Conservation (phyloP, 1,140 invertebrate species). For the Lethocerus indicus region DNA sequence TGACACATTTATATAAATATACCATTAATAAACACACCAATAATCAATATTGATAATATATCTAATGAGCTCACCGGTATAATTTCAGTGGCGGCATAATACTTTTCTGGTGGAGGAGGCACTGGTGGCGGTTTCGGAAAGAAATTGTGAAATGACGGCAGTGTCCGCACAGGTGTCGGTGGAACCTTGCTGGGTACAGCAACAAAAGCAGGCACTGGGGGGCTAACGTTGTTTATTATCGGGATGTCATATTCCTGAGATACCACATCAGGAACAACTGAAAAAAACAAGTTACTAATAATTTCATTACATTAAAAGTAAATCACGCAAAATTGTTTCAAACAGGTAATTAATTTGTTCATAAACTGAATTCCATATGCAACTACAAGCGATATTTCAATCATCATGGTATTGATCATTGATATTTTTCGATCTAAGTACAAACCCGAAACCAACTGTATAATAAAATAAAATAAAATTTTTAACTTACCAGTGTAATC, state of each 20-base stretch:
- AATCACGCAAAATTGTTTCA: too few relatives aligned
- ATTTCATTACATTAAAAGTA: constrained; percentile 4
- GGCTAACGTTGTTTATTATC: constrained; percentile 22
- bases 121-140: constrained; percentile 44
- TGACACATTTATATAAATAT: too few relatives aligned
- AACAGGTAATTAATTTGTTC: too few relatives aligned
- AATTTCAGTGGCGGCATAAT: constrained; percentile 52
- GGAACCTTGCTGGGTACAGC: constrained; percentile 3
- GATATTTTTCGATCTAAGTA: too few relatives aligned
- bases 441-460: too few relatives aligned
- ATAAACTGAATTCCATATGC: too few relatives aligned
- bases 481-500: constrained; percentile 21
- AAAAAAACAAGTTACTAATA: constrained; percentile 15
- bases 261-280: constrained; percentile 37
- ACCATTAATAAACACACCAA: too few relatives aligned
- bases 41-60: too few relatives aligned
- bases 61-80: constrained; percentile 41
- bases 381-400: too few relatives aligned
- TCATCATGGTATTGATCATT: too few relatives aligned
- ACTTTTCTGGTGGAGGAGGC: constrained; percentile 52
- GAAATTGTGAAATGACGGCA: constrained; percentile 36
- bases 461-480: too few relatives aligned
- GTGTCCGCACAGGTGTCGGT: constrained; percentile 27
- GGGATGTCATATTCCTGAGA: constrained; percentile 38
- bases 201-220: background rate